phyloP scores from a whole-genome alignment of 2,888 invertebrate species.

The Tetranychus piercei region DNA sequence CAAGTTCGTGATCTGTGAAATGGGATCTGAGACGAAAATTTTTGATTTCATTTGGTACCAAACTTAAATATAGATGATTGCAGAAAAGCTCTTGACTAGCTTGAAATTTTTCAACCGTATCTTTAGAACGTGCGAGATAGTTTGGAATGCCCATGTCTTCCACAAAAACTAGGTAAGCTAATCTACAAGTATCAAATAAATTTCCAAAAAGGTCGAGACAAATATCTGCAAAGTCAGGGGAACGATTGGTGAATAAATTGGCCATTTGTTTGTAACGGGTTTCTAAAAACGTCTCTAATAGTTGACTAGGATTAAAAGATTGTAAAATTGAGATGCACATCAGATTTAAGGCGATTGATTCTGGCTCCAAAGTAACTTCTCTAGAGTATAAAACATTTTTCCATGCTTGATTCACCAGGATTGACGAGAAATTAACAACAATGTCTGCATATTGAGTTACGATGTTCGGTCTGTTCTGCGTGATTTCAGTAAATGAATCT shows the following conservation, averaged over 20 bases:
- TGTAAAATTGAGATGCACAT: not conserved
- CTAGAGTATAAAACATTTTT: not conserved
- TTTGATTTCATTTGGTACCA: too few relatives aligned
- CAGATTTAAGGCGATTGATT: not conserved
- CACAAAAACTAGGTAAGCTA: not conserved
- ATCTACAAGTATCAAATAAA: not conserved
- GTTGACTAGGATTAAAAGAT: not conserved
- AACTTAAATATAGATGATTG: too few relatives aligned
- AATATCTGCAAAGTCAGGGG: not conserved
- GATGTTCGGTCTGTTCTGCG: not conserved
- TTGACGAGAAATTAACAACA: not conserved
- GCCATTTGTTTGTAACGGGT: not conserved
- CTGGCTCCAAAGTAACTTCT: not conserved
- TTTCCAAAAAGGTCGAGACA: not conserved
- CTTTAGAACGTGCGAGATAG: not conserved
- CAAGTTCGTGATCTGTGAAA: too few relatives aligned
- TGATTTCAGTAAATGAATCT: too few relatives aligned
- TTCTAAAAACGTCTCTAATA: not conserved
- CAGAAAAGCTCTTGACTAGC: too few relatives aligned
- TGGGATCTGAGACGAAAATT: too few relatives aligned
- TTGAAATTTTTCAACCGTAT: not conserved
- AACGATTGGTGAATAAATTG: not conserved
- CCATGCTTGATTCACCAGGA: not conserved
- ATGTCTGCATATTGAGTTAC: not conserved
- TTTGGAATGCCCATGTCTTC: not conserved